Percentiles rank a stretch among this genome's conserved stretches.
These are phyloP conservation scores for Channallabes apus DNA, from an alignment of 2,797 vertebrate genomes.

Conservation along the genomic window DNA sequence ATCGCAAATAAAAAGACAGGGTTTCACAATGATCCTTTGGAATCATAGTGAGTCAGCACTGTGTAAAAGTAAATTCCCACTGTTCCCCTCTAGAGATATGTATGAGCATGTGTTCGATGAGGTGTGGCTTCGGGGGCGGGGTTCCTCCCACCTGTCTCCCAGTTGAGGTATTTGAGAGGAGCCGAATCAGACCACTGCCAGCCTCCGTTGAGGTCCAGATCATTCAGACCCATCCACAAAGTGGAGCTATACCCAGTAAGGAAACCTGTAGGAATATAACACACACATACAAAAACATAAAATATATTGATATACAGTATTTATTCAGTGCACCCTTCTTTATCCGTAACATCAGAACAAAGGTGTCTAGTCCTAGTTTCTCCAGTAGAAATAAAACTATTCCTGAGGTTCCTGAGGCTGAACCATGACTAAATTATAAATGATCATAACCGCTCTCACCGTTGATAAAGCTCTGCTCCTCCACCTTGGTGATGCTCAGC, in stretches of 20 bases:
- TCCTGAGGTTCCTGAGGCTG: neutral
- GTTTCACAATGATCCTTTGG: neutral
- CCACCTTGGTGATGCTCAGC: constrained; percentile 93
- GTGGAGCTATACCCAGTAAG: constrained; percentile 89
- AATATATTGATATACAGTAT: no score
- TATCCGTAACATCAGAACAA: neutral
- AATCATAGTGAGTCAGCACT: neutral
- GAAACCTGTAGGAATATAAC: constrained; percentile 72
- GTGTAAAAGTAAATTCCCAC: neutral
- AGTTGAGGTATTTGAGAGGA: constrained; percentile 96
- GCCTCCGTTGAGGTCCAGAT: constrained; percentile 92
- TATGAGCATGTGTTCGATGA: neutral
- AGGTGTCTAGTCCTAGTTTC: neutral
- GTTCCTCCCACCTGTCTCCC: constrained; percentile 85
- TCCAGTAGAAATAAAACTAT: neutral
- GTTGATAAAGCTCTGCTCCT: constrained; percentile 97
- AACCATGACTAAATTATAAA: neutral
- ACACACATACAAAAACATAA: neutral
- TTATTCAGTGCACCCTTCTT: neutral
- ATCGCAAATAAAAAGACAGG: neutral
- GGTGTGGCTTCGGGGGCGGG: neutral
- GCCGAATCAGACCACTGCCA: constrained; percentile 98
- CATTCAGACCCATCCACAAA: constrained; percentile 95
- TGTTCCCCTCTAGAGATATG: constrained; percentile 1
- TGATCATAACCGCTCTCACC: constrained; percentile 70